These are phyloP conservation scores for Perdita meconis DNA, from an alignment of 2,888 invertebrate genomes.

Conservation along the genomic window DNA sequence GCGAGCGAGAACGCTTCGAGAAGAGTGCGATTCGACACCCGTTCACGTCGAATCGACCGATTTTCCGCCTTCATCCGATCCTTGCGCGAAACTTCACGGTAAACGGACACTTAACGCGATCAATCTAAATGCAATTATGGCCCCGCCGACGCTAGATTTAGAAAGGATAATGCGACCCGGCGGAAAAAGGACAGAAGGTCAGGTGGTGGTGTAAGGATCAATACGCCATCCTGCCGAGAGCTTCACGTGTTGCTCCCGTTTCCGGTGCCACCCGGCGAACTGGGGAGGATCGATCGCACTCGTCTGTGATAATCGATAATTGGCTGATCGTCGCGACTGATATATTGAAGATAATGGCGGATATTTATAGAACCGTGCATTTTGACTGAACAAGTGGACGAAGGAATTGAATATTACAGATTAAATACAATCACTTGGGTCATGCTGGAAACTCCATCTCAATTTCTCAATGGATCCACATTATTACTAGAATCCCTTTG, in stretches of 20 bases:
- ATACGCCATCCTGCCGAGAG: constrained; percentile 69
- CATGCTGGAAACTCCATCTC: too few relatives aligned
- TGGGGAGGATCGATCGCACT: constrained; percentile 30
- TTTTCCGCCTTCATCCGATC: background rate
- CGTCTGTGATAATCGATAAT: constrained; percentile 7
- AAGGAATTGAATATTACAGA: background rate
- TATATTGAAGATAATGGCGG: background rate
- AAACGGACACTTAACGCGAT: constrained; percentile 32
- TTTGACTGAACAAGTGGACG: background rate
- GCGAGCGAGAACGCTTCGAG: background rate
- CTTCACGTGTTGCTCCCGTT: constrained; percentile 74
- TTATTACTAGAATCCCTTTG: too few relatives aligned
- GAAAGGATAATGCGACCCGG: constrained; percentile 48
- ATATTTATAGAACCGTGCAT: background rate
- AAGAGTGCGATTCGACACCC: background rate
- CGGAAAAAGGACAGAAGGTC: constrained; percentile 69
- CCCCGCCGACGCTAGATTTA: constrained; percentile 34
- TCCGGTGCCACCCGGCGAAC: constrained; percentile 58
- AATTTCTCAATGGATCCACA: too few relatives aligned
- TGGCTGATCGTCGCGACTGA: background rate
- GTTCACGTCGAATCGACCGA: background rate
- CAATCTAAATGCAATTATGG: constrained; percentile 44
- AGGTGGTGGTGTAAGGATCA: constrained; percentile 72
- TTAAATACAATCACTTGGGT: too few relatives aligned
- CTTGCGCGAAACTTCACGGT: background rate